Base-by-base conservation (phyloP, 2,888 invertebrate genomes). In the Octonoba sinensis region DNA sequence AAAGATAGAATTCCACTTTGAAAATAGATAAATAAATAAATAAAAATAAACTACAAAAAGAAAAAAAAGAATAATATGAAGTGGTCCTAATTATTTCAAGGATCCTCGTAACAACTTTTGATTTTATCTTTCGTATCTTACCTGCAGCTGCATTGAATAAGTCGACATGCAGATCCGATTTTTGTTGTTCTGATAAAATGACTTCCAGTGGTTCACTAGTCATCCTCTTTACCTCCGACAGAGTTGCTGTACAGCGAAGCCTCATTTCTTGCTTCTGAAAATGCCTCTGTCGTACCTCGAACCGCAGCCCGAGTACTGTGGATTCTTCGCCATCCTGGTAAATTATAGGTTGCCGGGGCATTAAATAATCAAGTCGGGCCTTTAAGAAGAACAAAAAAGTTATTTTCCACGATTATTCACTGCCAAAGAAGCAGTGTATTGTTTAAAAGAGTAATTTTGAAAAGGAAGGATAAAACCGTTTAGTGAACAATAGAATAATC, bases 171-270 rank as follows among this genome's bases (percentile, higher is more conserved):
- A 84, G 56, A 51, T 81, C 84, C 13, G 82, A 84, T 46, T 82
- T 78, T 44, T 84, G 84, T 44, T 70, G 72, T 11, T 75, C 72
- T 4, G 76, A 36, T 15, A 82, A 46, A 1, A 84, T 67, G 3
- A 77, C 79, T 24, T 84, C 84, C 16, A 82, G 46, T 1, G 74
- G 75, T 20, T 82, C 78, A 46, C 84, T 84, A 22, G 78, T 82
- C 69, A 78, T 84, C 22, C 79, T 49, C 69, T 81, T 84, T 15
- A 84, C 82, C 47, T 82, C 75, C 1, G 82, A 77, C 56, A 84
- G 56, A 18, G 84, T 84, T 20, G 84, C 84, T 54, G 84, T 84
- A 66, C 84, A 84, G 13, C 79, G 67, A 18, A 84, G 82, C 16
- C 74, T 49, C 74, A 84, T 84, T 36, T 84, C 82, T 4, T 72